Base-by-base conservation (phyloP, 1,140 invertebrate species). In the Hylaeus anthracinus region DNA sequence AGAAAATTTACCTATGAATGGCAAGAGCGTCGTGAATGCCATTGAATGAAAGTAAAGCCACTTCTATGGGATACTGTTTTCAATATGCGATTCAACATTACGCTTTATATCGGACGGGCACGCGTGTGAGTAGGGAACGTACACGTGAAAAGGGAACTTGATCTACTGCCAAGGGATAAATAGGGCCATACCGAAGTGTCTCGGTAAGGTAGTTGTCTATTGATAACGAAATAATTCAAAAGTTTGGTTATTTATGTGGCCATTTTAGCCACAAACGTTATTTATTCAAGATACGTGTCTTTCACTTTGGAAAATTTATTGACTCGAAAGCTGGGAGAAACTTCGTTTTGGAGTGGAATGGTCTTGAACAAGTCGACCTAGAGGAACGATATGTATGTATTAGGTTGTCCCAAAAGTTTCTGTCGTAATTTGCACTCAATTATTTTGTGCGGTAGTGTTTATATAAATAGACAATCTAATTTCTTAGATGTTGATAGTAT, bases 151-250 rank as follows among this genome's bases (percentile, higher is more conserved):
- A 73, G 72, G n/a, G 26, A 64, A 45, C 58, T 64, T 74, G 72
- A 74, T 74, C 45, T 64, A 74, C 45, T 45, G 72, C 45, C 56
- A 51, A 53, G 5, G 72, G 60, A 74, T 74, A 48, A 74, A 74
- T n/a, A 53, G 72, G 45, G 45, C 12, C 1, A 63, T 1, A 5
- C 12, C 2, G 41, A 73, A 73, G 45, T 26, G 8, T 26, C 60
- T 43, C 14, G 6, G 45, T 53, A 45, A 39, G 53, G 26, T 12
- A 53, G 60, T 74, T 64, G 39, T 53, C 39, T 64, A 74, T 64
- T 41, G 72, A 64, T 74, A 74, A 74, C 60, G 45, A 74, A 74
- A 74, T 74, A 74, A 74, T 64, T 74, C 72, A 74, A 64, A 74
- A 74, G 72, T 64, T 74, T 51, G 15, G 60, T 74, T 74, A 74